A percentile compares a stretch with the other conserved stretches of the same genome.
phyloP scores from a whole-genome alignment of 1,140 invertebrate genomes.

The Drosophila lacertosa region DNA sequence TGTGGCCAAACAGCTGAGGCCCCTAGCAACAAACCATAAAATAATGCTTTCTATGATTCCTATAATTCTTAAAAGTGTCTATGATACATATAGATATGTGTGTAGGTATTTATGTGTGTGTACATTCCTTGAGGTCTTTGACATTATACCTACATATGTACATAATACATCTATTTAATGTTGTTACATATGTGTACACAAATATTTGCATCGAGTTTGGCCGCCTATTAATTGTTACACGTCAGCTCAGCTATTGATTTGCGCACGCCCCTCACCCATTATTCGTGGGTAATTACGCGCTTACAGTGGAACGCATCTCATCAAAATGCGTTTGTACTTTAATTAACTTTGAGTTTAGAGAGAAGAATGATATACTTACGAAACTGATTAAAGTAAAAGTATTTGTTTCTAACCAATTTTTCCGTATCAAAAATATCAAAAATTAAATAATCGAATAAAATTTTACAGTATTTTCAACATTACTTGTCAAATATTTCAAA shows the following conservation, averaged over 20 bases:
- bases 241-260: constrained; percentile 24
- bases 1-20: constrained; percentile 35
- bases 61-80: constrained; percentile 14
- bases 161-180: too few relatives aligned
- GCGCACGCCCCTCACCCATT: neutral
- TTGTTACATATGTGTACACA: too few relatives aligned
- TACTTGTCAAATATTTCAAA: too few relatives aligned
- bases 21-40: constrained; percentile 35
- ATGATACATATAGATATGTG: neutral
- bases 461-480: too few relatives aligned
- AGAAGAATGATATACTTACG: too few relatives aligned
- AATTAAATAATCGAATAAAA: too few relatives aligned
- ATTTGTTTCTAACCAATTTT: too few relatives aligned
- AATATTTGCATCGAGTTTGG: constrained; percentile 1
- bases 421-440: too few relatives aligned
- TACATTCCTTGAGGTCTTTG: too few relatives aligned
- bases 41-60: constrained; percentile 25
- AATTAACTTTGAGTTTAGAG: neutral
- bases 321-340: neutral
- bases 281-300: neutral
- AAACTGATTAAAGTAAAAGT: too few relatives aligned
- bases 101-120: neutral
- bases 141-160: constrained; percentile 22
- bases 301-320: neutral
- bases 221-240: constrained; percentile 11